Evolutionary conservation across 2,888 invertebrate species (phyloP).

Genomic region (Mythimna lalbum): DNA sequence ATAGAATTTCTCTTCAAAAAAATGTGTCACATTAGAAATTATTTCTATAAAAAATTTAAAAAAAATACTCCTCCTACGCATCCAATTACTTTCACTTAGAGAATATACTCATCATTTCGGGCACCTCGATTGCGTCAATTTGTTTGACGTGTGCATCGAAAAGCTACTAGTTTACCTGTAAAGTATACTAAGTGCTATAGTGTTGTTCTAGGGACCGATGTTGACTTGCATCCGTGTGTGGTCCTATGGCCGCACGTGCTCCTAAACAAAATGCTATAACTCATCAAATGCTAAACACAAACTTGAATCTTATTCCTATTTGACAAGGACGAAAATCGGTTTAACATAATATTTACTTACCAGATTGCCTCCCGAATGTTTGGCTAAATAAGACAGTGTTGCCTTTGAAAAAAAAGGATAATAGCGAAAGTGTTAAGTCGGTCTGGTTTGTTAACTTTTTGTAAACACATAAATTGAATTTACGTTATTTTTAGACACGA

Average conservation of each 20-base stretch:
- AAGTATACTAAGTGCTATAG: constrained; percentile 88
- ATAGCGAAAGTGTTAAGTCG: constrained; percentile 87
- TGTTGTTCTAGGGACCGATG: constrained; percentile 88
- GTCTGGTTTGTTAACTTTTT: constrained; percentile 80
- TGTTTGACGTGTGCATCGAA: constrained; percentile 76
- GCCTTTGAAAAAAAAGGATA: constrained; percentile 82
- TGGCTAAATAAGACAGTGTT: constrained; percentile 82
- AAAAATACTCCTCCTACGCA: not conserved
- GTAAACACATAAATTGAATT: constrained; percentile 78
- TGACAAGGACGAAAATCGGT: constrained; percentile 63
- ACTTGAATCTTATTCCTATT: constrained; percentile 68
- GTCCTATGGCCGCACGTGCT: constrained; percentile 75
- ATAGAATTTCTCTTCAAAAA: not conserved
- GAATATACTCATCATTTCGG: constrained; percentile 39
- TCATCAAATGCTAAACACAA: constrained; percentile 51
- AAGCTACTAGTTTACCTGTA: constrained; percentile 88
- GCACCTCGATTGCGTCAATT: constrained; percentile 65
- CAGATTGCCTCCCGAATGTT: constrained; percentile 66
- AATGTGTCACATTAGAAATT: not conserved
- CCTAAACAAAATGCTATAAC: constrained; percentile 61
- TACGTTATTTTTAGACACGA: constrained; percentile 74
- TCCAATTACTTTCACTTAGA: constrained; percentile 37
- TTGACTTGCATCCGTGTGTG: constrained; percentile 88
- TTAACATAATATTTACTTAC: constrained; percentile 40
- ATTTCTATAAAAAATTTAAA: not conserved